Evolutionary conservation across 2,797 vertebrate species (phyloP), one percentile per base, ranked within the genome.

Genomic region (Tapirus indicus): DNA sequence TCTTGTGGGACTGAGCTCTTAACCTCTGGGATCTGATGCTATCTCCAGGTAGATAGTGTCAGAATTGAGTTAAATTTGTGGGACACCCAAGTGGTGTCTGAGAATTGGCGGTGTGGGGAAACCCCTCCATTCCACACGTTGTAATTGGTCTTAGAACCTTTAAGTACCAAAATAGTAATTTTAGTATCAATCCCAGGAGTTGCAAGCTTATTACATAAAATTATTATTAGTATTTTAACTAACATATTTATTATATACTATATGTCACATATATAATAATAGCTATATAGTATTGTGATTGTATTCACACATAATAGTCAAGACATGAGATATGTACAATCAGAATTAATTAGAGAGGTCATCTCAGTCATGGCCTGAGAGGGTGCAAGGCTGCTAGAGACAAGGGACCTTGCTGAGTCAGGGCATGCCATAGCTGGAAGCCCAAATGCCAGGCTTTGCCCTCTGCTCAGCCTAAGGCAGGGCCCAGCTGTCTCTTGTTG

Each of bases 201-300:
- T 88, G 75, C 35, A 71, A 88, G 32, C 29, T 47, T 56, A 38
- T 96, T 91, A 79, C 8, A 58, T 44, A 52, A 96, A 94, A 78
- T 52, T 88, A 25, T 29, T 54, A 13, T 38, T 64, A 56, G 21
- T 58, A 64, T 69, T 72, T 72, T 47, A 66, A 80, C 29, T 86
- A 64, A 49, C 47, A 23, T 29, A 23, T 85, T 12, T 74, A 54
- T 74, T 12, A 11, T 66, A 49, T 18, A 58, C 56, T 58, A 78
- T 64, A 3, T 38, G 64, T 23, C 66, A 52, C 52, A 32, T 49
- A 20, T 56, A 41, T n/a, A 60, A 35, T 72, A 71, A 49, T 3
- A 82, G 52, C 41, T 71, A 62, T 13, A 38, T 56, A 38, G 18
- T 86, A 68, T 72, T 90, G 25, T 23, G 35, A 29, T 44, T 94